A percentile compares a stretch with the other conserved stretches of the same genome.
These are phyloP conservation scores for Tamandua tetradactyla DNA, from an alignment of 2,797 vertebrate species.

Conservation along the genomic window DNA sequence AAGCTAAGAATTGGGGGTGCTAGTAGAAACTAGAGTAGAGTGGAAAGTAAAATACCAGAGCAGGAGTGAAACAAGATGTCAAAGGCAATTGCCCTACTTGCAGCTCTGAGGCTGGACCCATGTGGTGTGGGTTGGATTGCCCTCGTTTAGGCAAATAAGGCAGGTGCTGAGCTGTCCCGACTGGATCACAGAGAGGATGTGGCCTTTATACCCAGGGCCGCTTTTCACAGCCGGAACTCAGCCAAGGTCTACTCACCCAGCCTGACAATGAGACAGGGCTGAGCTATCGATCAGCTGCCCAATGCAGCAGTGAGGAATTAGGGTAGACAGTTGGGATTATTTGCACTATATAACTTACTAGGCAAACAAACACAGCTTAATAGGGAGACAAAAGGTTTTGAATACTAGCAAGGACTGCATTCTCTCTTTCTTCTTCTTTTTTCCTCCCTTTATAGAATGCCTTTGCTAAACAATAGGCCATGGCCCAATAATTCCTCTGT, in stretches of 20 bases:
- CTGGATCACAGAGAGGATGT: neutral
- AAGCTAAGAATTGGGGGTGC: neutral
- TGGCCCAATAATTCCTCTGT: constrained; percentile 45
- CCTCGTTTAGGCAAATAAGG: neutral
- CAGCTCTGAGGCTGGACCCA: neutral
- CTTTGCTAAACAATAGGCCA: constrained; percentile 50
- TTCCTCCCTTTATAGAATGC: neutral
- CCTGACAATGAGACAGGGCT: neutral
- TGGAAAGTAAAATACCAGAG: neutral
- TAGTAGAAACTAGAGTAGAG: neutral
- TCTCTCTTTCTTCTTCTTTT: constrained; percentile 23
- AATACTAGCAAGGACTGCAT: neutral
- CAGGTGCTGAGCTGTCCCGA: neutral
- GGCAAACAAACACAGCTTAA: neutral
- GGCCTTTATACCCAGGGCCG: neutral
- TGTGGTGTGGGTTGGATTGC: accelerated
- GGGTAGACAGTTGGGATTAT: neutral
- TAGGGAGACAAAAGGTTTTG: neutral
- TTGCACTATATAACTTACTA: neutral
- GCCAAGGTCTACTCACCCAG: neutral
- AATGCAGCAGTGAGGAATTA: neutral
- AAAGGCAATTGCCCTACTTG: neutral
- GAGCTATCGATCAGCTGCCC: neutral
- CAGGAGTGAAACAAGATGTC: neutral
- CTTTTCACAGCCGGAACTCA: constrained; percentile 2